These are phyloP conservation scores for Oryctes rhinoceros DNA, from an alignment of 1,140 invertebrate genomes.

Conservation along the genomic window DNA sequence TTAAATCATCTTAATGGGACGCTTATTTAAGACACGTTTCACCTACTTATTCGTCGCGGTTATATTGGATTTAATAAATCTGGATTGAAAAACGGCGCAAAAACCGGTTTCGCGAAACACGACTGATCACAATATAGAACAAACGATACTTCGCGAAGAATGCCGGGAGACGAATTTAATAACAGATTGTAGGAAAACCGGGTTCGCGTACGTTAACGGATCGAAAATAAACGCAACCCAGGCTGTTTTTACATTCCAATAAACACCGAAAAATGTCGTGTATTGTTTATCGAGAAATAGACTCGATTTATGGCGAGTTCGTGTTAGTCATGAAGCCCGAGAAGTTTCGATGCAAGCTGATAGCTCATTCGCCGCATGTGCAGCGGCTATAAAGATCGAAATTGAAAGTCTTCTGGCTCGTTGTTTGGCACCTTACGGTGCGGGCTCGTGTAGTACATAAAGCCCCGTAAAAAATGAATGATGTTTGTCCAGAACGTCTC, in stretches of 20 bases:
- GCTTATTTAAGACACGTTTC: no score
- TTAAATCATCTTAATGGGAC: no score
- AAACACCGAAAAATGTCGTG: background rate
- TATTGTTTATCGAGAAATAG: background rate
- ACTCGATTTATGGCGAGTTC: background rate
- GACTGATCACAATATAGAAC: no score
- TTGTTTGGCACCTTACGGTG: background rate
- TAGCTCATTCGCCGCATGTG: background rate
- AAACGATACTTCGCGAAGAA: background rate
- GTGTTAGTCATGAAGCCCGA: background rate
- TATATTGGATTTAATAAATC: no score
- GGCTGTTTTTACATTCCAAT: background rate
- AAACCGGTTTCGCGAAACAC: no score
- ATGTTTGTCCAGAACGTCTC: no score
- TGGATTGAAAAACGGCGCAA: no score
- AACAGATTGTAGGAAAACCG: background rate
- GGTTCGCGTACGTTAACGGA: background rate
- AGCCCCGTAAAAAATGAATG: background rate
- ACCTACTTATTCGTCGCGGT: no score
- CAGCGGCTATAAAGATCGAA: background rate
- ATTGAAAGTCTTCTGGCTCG: constrained; percentile 7
- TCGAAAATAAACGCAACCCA: background rate
- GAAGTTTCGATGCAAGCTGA: background rate
- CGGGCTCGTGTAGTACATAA: background rate
- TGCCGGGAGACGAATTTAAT: background rate